Conservation (phyloP, 2,113 vertebrate genomes). For the Bubo blakistoni region DNA sequence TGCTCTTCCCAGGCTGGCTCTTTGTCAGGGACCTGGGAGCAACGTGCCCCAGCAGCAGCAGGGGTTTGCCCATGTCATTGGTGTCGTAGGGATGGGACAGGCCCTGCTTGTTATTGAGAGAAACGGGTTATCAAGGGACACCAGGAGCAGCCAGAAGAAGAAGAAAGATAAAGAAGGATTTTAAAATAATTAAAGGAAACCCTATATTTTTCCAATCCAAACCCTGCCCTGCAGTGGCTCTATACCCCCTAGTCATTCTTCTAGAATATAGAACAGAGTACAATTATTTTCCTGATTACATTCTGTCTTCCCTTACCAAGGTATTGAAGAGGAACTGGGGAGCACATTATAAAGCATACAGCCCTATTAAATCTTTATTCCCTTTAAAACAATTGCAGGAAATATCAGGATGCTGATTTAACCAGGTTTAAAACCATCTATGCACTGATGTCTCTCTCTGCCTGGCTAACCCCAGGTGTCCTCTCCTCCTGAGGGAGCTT, state of each 20-base stretch:
- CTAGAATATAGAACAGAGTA: constrained; percentile 9
- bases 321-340: constrained; percentile 53
- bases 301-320: constrained; percentile 56
- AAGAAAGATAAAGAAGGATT: constrained; percentile 36
- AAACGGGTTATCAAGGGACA: constrained; percentile 27
- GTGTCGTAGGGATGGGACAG: neutral
- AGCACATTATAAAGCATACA: constrained; percentile 41
- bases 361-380: constrained; percentile 52
- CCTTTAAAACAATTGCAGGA: constrained; percentile 40
- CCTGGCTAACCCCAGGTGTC: neutral
- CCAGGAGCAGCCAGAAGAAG: constrained; percentile 23
- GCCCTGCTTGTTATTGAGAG: neutral
- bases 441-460: neutral
- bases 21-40: neutral
- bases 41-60: neutral
- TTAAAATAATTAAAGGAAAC: constrained; percentile 43
- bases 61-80: neutral
- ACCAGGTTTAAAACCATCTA: neutral
- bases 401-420: neutral
- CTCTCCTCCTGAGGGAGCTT: neutral
- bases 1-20: neutral
- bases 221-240: constrained; percentile 8
- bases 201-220: constrained; percentile 35
- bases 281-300: constrained; percentile 29
- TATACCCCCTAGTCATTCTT: constrained; percentile 36